Evolutionary conservation across 2,797 vertebrate genomes (phyloP), one percentile per base, ranked within the genome.

Genomic region (Denticeps clupeoides): DNA sequence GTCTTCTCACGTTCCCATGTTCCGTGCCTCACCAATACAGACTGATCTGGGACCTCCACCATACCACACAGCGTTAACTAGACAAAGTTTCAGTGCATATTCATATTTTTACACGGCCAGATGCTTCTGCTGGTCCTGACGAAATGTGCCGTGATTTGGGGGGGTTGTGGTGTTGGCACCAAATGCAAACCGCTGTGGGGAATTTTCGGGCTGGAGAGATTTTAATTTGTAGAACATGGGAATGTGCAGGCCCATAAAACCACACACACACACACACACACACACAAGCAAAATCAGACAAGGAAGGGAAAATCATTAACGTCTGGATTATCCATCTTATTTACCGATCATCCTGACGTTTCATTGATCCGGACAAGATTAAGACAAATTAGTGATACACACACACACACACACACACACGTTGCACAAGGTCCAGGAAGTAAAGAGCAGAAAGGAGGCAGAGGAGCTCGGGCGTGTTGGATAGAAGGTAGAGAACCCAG

Each of bases 1-100:
- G 61, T 56, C 63, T 64, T 35, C 62, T 67, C 51, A 67, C 61
- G 58, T 68, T 69, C 19, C 43, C 58, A 16, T 40, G 19, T 37
- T 58, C 32, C 44, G 31, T 42, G 24, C 19, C 44, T 41, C 16
- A 38, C 48, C 33, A n/a, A n/a, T n/a, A 38, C 45, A 53, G 24
- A 29, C 28, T 22, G n/a, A n/a, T n/a, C n/a, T n/a, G n/a, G 26
- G 21, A 41, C n/a, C n/a, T n/a, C n/a, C 44, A 29, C 15, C 9
- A 47, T 49, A 37, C 13, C 13, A 19, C 22, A 22, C 50, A 54
- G 28, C 58, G 35, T 53, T 35, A 29, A 12, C 16, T 10, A 28
- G 9, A 47, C 58, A 51, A 49, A 16, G 40, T 51, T 65, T 65
- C 46, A 60, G 65, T 74, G 73, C 68, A 75, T 66, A 66, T 71